Base-by-base conservation (phyloP, 2,113 vertebrate species). In the Spheniscus mendiculus region DNA sequence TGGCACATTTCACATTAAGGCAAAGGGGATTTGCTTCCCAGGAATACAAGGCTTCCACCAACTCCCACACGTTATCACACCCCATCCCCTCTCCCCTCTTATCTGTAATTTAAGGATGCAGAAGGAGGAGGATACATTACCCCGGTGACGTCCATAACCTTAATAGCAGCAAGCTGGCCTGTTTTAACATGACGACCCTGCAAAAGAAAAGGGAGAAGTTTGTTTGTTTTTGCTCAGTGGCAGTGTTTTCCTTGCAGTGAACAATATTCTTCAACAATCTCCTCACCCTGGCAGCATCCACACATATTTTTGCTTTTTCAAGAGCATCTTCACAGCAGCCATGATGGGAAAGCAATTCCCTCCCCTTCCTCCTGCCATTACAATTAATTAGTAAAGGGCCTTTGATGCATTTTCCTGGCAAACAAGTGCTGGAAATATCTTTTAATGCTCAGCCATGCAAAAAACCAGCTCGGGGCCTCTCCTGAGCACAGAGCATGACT, bases 141-240 rank as follows among this genome's bases (percentile, higher is more conserved):
- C 98, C 99, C 99, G 40, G 99, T 99, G 98, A 99, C 99, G 72
- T 99, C 99, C 99, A 99, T 99, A 98, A 99, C 99, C 97, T 99
- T 99, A 98, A 99, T 99, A 77, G 99, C 99, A 95, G 99, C 99
- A 17, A 99, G 99, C 98, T 99, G 99, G 50, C 99, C 99, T 4
- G 99, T 99, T 98, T 99, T 99, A 97, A 99, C 99, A 99, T 99
- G 99, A 90, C 99, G 99, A 97, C 99, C 99, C 99, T 99, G 97
- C n/a, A 96, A 96, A 94, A 97, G 73, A 96, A 94, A 96, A 91
- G 23, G 5, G 82, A 96, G 70, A 84, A 92, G 40, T 67, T 56
- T 82, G 77, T 95, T 89, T 93, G 83, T 67, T n/a, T n/a, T n/a
- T n/a, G n/a, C n/a, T n/a, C n/a, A n/a, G n/a, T n/a, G n/a, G n/a